Evolutionary conservation across 2,113 vertebrate genomes (phyloP).

Genomic region (Leuciscus idus): DNA sequence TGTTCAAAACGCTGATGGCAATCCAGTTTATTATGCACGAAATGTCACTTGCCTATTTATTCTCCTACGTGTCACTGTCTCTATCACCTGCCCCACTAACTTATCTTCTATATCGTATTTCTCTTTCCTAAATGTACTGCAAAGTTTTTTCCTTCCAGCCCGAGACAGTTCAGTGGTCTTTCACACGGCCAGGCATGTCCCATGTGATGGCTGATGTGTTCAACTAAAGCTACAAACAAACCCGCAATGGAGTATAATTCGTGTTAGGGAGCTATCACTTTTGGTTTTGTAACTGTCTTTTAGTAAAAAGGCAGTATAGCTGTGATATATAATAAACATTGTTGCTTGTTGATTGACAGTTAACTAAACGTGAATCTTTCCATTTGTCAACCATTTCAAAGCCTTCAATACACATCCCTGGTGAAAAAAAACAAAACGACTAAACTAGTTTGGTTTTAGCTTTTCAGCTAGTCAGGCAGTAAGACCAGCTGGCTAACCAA

Average conservation of each 20-base stretch:
- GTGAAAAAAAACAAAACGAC: no score
- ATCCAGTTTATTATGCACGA: conserved; percentile 41
- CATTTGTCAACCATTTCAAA: background rate
- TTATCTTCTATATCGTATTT: background rate
- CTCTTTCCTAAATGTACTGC: background rate
- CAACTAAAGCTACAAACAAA: background rate
- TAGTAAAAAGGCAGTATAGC: background rate
- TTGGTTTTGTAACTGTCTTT: background rate
- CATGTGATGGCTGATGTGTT: background rate
- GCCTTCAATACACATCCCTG: background rate
- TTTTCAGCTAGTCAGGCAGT: conserved; percentile 4
- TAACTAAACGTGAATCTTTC: background rate
- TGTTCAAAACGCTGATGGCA: conserved; percentile 27
- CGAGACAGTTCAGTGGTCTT: background rate
- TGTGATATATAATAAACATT: background rate
- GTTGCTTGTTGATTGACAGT: background rate
- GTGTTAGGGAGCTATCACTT: background rate
- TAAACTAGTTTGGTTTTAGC: background rate
- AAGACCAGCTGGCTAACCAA: background rate
- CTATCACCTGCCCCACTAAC: background rate
- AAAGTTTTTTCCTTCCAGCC: background rate
- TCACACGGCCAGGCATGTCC: conserved; percentile 19
- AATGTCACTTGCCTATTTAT: background rate
- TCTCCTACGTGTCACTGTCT: background rate
- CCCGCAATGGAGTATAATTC: no score